phyloP scores from a whole-genome alignment of 1,140 invertebrate genomes.

The Anastatus disparis region DNA sequence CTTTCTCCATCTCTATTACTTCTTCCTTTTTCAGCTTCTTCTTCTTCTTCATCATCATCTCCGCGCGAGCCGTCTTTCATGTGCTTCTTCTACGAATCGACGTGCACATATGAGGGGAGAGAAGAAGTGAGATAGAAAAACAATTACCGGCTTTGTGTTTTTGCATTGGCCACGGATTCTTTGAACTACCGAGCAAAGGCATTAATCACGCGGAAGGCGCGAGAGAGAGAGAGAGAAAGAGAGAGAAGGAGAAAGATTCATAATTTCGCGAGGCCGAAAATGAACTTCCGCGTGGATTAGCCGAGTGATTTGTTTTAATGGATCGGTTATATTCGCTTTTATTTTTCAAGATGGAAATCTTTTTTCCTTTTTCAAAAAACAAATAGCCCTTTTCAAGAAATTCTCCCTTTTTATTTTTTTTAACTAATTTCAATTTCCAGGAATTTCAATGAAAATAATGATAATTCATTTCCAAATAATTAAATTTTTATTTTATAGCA shows the following conservation, averaged over 20 bases:
- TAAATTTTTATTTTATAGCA: no score
- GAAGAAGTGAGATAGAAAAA: constrained; percentile 36
- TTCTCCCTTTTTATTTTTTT: no score
- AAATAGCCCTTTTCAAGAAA: no score
- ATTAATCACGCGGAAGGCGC: not conserved
- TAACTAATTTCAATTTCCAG: no score
- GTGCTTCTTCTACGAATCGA: constrained; percentile 29
- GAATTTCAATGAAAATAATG: no score
- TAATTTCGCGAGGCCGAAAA: not conserved
- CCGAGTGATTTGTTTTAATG: no score
- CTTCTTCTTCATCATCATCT: constrained; percentile 23
- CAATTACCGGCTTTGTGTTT: constrained; percentile 26
- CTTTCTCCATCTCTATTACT: not conserved
- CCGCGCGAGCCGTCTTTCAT: constrained; percentile 35
- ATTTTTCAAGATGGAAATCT: no score
- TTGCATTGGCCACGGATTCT: constrained; percentile 3
- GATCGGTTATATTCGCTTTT: no score
- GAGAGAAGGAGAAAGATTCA: not conserved
- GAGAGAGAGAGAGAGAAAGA: no score
- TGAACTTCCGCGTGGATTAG: not conserved
- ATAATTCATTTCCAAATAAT: no score
- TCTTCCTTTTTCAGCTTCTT: not conserved
- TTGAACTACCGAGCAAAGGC: not conserved
- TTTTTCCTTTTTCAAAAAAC: no score
- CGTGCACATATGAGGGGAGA: constrained; percentile 9